Evolutionary conservation across 1,140 invertebrate genomes (phyloP), one percentile per base, ranked within the genome.

Genomic region (Parasteatoda tepidariorum): DNA sequence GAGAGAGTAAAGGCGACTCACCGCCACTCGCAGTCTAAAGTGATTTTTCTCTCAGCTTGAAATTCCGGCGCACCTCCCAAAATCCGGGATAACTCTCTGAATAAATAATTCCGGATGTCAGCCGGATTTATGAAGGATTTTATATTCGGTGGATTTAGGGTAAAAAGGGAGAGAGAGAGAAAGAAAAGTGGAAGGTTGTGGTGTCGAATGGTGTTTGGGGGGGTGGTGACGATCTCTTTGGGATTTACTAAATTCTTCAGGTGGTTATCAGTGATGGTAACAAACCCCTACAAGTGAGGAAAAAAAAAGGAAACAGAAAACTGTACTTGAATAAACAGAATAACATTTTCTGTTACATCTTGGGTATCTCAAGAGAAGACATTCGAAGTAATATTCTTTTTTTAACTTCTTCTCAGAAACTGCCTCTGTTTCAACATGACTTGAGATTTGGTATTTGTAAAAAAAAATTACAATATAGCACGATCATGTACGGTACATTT

Each of bases 11-110:
- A 68, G 41, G 41, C 38, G 26, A 68, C 66, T 24, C 59, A 11
- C 22, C 22, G 22, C 59, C 59, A 61, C 59, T 11, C 4, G 3
- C 4, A 9, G 41, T 24, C 38, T 67, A 79, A 79, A 79, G 75
- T 79, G 75, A 79, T 79, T 79, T 79, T 79, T 79, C 75, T 79
- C 75, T 67, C 75, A 79, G 75, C 75, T 79, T 79, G 75, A 79
- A 79, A 79, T 79, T 79, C 75, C 75, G 75, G 75, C 55, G 75
- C 62, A 57, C 62, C 34, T 33, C 54, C 18, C 41, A 79, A n/a
- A 79, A 79, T 79, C 75, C 75, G 22, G 64, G 75, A 79, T 79
- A 79, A 79, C 62, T 79, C 75, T 68, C 41, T 79, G 75, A 79
- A 79, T 79, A 79, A 79, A 79, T 79, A 79, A 79, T 79, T 79